A percentile compares a stretch with the other conserved stretches of the same genome.
Conservation (phyloP, 2,113 vertebrate species). For the Lepisosteus osseus region DNA sequence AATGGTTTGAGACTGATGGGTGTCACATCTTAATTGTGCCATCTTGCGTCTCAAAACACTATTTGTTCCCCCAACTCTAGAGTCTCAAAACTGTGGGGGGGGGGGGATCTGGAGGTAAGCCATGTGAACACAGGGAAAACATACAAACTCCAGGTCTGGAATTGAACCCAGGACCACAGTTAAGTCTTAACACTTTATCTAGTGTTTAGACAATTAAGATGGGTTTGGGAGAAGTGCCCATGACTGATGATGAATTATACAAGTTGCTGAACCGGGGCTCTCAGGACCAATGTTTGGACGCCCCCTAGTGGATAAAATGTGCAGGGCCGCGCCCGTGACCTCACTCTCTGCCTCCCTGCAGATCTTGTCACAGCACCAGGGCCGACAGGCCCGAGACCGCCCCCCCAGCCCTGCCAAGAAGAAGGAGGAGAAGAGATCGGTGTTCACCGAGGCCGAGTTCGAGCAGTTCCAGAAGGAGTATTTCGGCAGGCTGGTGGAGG, state of each 20-base stretch:
- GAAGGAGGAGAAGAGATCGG: slow-evolving; percentile 35
- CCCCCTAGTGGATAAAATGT: not conserved
- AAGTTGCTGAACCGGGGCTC: not conserved
- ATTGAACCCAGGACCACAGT: not conserved
- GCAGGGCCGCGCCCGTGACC: not conserved
- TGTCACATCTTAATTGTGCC: too few relatives aligned
- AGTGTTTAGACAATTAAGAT: not conserved
- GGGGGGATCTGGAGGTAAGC: too few relatives aligned
- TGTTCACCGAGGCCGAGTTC: slow-evolving; percentile 69
- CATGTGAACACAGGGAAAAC: too few relatives aligned
- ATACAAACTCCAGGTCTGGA: too few relatives aligned
- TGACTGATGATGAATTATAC: not conserved
- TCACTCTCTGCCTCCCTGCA: slow-evolving; percentile 22
- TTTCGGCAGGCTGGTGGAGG: slow-evolving; percentile 57
- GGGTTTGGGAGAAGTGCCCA: too few relatives aligned
- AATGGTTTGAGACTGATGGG: too few relatives aligned
- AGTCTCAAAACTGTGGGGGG: too few relatives aligned
- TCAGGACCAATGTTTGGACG: not conserved
- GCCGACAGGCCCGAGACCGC: slow-evolving; percentile 52
- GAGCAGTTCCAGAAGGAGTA: slow-evolving; percentile 69
- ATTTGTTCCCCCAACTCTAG: too few relatives aligned
- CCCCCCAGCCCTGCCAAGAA: slow-evolving; percentile 21
- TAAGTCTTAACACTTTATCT: not conserved
- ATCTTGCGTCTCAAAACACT: too few relatives aligned
- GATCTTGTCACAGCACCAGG: slow-evolving; percentile 51